These are phyloP conservation scores for Rambutsinella grinnellia DNA, from an alignment of 2,888 invertebrate species.

Conservation along the genomic window DNA sequence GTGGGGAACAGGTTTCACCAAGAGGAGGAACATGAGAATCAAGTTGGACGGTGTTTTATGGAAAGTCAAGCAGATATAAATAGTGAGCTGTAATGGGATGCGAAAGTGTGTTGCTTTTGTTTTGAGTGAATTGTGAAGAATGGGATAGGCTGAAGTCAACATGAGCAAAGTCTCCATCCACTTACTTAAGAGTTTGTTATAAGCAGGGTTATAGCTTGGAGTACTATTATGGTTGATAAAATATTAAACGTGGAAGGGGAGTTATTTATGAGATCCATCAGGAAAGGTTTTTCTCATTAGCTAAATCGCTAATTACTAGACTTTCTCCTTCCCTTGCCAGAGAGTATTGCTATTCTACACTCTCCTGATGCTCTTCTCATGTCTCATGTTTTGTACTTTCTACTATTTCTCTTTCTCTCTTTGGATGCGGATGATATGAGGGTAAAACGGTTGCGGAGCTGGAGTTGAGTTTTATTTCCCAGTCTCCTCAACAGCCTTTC, in stretches of 20 bases:
- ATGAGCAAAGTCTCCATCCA: background rate
- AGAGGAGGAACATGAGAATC: no score
- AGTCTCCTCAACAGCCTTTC: no score
- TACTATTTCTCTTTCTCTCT: conserved; percentile 16
- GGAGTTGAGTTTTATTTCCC: no score
- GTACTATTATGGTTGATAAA: conserved; percentile 38
- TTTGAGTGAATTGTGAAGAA: conserved; percentile 27
- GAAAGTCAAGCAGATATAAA: conserved; percentile 47
- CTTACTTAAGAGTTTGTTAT: background rate
- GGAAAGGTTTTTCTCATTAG: conserved; percentile 61
- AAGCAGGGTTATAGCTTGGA: background rate
- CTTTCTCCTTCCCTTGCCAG: conserved; percentile 37
- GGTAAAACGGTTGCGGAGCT: no score
- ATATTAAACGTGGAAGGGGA: conserved; percentile 60
- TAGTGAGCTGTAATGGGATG: conserved; percentile 36
- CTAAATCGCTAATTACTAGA: conserved; percentile 61
- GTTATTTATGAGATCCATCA: conserved; percentile 60
- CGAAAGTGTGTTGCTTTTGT: conserved; percentile 25
- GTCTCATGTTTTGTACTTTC: background rate
- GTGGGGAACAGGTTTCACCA: no score
- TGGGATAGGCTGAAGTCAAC: no score
- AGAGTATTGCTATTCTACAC: no score
- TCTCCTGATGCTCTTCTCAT: no score
- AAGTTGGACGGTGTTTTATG: conserved; percentile 32
- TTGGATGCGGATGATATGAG: no score